Conservation (phyloP, 2,113 vertebrate genomes). For the Phalacrocorax pelagicus region DNA sequence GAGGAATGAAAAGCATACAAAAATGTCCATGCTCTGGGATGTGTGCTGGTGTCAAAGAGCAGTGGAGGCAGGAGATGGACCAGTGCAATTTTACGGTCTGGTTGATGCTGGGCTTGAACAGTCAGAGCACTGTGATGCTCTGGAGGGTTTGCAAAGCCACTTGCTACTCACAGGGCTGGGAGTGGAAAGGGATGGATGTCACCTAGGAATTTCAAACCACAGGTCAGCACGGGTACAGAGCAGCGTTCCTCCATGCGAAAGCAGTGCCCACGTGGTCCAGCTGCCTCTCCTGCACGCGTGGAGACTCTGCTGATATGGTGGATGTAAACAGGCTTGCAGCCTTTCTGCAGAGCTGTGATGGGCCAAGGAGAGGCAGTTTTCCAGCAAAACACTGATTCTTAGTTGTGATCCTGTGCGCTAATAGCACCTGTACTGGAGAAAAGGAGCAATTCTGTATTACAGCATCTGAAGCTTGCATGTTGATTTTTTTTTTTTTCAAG, state of each 20-base stretch:
- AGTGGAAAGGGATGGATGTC: not conserved
- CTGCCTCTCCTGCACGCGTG: rapidly evolving
- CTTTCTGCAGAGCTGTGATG: not conserved
- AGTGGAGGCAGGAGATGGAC: not conserved
- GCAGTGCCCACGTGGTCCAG: rapidly evolving
- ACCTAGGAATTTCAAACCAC: not conserved
- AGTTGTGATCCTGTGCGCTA: not conserved
- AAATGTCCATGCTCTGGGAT: not conserved
- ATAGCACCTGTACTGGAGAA: not conserved
- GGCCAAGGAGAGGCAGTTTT: not conserved
- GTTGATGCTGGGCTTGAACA: not conserved
- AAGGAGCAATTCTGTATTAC: not conserved
- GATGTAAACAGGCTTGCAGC: not conserved
- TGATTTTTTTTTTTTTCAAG: not conserved
- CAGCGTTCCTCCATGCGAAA: not conserved
- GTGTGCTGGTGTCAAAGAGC: not conserved
- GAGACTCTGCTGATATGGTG: not conserved
- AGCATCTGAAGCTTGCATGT: rapidly evolving
- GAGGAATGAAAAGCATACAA: not conserved
- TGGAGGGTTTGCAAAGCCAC: not conserved
- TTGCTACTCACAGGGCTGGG: not conserved
- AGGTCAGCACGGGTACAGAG: not conserved
- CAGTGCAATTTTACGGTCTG: not conserved
- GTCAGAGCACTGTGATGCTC: not conserved
- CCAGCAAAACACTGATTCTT: not conserved